Percentiles rank a stretch among this genome's conserved stretches.
These are phyloP conservation scores for Ivindomyrus marchei DNA, from an alignment of 2,113 vertebrate genomes.

Conservation along the genomic window DNA sequence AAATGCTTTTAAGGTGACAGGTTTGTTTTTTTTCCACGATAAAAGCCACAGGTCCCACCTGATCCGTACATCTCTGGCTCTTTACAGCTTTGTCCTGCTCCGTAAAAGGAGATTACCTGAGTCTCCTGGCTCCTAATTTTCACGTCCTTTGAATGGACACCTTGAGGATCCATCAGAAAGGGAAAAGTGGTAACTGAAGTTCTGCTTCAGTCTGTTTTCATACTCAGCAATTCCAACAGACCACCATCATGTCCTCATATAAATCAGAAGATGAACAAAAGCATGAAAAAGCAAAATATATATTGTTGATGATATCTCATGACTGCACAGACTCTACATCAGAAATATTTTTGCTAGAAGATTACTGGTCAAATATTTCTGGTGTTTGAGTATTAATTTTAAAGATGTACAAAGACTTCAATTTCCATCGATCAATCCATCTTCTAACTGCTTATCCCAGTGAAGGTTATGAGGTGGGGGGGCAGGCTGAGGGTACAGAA, in stretches of 20 bases:
- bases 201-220: not conserved
- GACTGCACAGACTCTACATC: not conserved
- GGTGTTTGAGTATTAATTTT: not conserved
- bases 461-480: not conserved
- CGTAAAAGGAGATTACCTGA: not conserved
- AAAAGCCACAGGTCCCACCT: constrained; percentile 2
- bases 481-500: not conserved
- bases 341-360: not conserved
- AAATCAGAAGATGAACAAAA: not conserved
- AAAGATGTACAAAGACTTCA: not conserved
- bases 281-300: not conserved
- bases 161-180: not conserved
- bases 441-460: not conserved
- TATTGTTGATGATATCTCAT: not conserved
- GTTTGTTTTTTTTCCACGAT: not conserved
- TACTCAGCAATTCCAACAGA: not conserved
- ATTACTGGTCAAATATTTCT: not conserved
- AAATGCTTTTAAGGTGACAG: not conserved
- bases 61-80: not conserved
- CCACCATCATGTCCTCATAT: not conserved
- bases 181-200: not conserved
- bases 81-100: not conserved
- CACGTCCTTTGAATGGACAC: not conserved
- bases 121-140: constrained; percentile 7
- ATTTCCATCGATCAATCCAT: not conserved